phyloP scores from a whole-genome alignment of 2,888 invertebrate genomes.

The Nineta flava region DNA sequence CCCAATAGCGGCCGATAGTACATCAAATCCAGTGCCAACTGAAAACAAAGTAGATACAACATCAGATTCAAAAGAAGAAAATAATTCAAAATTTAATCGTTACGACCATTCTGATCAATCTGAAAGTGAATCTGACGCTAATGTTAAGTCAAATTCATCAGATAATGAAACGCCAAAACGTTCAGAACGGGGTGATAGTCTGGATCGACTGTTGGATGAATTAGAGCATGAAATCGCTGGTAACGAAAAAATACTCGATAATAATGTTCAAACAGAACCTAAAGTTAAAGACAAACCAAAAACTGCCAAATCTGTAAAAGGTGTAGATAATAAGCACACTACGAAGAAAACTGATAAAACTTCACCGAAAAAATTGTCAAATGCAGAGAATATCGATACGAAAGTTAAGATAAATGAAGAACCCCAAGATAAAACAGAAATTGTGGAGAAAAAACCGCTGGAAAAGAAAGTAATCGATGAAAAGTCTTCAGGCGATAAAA shows the following conservation, averaged over 20 bases:
- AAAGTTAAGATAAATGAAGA: constrained; percentile 1
- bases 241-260: too few species aligned
- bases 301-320: background rate
- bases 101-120: constrained; percentile 8
- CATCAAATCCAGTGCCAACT: background rate
- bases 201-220: constrained; percentile 6
- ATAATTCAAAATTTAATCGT: constrained; percentile 6
- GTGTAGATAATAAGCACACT: background rate
- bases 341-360: background rate
- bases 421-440: background rate
- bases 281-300: background rate
- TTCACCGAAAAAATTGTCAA: background rate
- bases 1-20: constrained; percentile 2
- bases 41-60: background rate
- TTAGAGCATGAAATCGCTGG: constrained; percentile 6
- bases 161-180: background rate
- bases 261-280: background rate
- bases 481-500: background rate
- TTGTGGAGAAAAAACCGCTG: background rate
- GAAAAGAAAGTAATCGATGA: background rate
- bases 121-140: constrained; percentile 2
- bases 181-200: constrained; percentile 4
- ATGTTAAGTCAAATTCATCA: background rate
- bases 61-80: background rate
- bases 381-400: background rate